These are phyloP conservation scores for Incurvaria masculella DNA, from an alignment of 2,888 invertebrate species.

Conservation along the genomic window DNA sequence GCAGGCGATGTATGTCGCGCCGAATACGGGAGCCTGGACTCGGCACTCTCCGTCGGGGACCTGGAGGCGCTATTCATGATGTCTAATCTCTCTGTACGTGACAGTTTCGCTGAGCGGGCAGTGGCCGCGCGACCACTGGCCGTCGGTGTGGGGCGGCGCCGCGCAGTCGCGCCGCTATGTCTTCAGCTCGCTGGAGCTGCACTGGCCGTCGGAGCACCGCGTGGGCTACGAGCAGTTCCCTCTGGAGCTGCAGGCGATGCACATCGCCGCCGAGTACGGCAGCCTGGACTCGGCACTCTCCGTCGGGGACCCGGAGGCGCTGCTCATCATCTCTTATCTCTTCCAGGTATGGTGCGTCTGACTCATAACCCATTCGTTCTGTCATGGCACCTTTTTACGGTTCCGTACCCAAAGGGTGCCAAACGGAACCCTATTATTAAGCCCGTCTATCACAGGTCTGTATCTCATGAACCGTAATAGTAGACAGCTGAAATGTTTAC, in stretches of 20 bases:
- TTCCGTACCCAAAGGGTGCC: too few relatives aligned
- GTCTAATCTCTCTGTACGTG: slow-evolving; percentile 30
- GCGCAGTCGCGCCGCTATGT: slow-evolving; percentile 34
- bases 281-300: slow-evolving; percentile 24
- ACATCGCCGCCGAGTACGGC: slow-evolving; percentile 32
- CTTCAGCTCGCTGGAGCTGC: slow-evolving; percentile 32
- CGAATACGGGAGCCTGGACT: slow-evolving; percentile 26
- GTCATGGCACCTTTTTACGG: too few relatives aligned
- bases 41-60: slow-evolving; percentile 29
- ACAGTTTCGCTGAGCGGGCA: slow-evolving; percentile 28
- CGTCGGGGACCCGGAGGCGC: slow-evolving; percentile 30
- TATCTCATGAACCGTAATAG: too few relatives aligned
- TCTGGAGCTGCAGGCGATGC: slow-evolving; percentile 32
- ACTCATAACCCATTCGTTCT: too few relatives aligned
- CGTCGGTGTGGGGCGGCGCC: slow-evolving; percentile 34
- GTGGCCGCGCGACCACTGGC: slow-evolving; percentile 25
- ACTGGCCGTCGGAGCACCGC: slow-evolving; percentile 37
- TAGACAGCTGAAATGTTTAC: too few relatives aligned
- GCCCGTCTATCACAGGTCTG: too few relatives aligned
- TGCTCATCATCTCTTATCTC: slow-evolving; percentile 31
- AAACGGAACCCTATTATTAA: too few relatives aligned
- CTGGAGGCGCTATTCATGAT: slow-evolving; percentile 33
- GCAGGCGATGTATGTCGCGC: slow-evolving; percentile 33
- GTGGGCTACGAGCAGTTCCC: slow-evolving; percentile 30
- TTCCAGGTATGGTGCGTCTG: slow-evolving; percentile 36